Evolutionary conservation across 2,113 vertebrate genomes (phyloP).

Genomic region (Podiceps cristatus): DNA sequence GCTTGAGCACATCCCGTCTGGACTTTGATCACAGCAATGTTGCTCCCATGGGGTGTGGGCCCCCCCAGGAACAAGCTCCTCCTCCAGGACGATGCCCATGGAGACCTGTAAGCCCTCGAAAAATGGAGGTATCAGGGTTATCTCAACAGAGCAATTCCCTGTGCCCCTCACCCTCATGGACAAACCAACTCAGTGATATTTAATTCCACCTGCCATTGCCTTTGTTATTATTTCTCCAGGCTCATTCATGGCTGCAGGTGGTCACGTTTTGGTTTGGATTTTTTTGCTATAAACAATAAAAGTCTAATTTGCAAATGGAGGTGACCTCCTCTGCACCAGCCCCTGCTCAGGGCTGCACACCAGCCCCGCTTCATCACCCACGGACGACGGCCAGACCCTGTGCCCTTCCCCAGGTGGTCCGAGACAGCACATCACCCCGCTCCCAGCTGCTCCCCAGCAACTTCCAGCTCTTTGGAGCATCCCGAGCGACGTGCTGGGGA

Average conservation of each 20-base stretch:
- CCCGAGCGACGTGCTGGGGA: not conserved
- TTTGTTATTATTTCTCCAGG: not conserved
- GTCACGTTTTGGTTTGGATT: not conserved
- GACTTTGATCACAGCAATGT: not conserved
- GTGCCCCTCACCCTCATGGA: not conserved
- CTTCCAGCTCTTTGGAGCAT: not conserved
- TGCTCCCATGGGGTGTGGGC: not conserved
- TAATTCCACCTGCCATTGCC: not conserved
- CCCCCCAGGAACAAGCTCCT: not conserved
- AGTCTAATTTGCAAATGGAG: not conserved
- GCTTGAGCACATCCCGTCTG: not conserved
- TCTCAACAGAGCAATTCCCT: not conserved
- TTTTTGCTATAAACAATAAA: not conserved
- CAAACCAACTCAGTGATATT: not conserved
- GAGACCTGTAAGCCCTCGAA: not conserved
- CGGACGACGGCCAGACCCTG: not conserved
- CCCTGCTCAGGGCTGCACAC: not conserved
- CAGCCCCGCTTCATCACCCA: not conserved
- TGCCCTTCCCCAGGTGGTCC: not conserved
- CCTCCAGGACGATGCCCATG: not conserved
- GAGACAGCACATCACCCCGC: fast-evolving
- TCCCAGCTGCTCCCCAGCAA: not conserved
- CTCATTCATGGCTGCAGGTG: not conserved
- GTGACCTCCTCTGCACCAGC: not conserved
- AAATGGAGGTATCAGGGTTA: not conserved